A percentile compares a stretch with the other conserved stretches of the same genome.
Conservation (phyloP, 2,797 vertebrate species). For the Neoniphon sammara region DNA sequence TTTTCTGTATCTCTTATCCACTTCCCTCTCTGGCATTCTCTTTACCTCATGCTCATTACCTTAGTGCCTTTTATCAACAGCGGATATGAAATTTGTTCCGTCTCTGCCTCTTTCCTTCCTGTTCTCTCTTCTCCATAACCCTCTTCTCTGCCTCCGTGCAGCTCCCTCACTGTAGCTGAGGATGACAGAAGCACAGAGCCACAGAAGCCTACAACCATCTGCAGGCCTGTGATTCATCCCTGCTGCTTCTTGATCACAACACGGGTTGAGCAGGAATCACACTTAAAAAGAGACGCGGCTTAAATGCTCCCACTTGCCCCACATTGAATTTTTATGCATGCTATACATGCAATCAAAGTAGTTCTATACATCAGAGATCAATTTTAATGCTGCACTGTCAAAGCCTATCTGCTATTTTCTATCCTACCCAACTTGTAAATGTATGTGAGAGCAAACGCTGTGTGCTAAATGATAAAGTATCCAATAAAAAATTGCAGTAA, state of each 20-base stretch:
- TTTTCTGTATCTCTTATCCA: slow-evolving; percentile 47
- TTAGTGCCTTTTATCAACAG: slow-evolving; percentile 55
- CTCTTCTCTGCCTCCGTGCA: neutral
- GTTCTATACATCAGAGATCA: neutral
- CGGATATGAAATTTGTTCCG: slow-evolving; percentile 42
- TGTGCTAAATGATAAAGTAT: too few relatives aligned
- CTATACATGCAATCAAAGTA: neutral
- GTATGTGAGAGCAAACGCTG: too few relatives aligned
- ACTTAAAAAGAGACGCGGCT: slow-evolving; percentile 16
- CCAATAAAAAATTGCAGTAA: too few relatives aligned
- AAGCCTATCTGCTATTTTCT: neutral
- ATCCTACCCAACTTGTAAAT: neutral
- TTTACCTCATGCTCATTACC: slow-evolving; percentile 61
- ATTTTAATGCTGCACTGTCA: neutral
- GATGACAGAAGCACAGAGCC: slow-evolving; percentile 35
- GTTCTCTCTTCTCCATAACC: slow-evolving; percentile 34
- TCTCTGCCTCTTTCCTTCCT: slow-evolving; percentile 28
- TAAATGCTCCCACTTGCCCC: slow-evolving; percentile 37
- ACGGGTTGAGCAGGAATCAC: slow-evolving; percentile 50
- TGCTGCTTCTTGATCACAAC: slow-evolving; percentile 49
- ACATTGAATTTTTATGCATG: neutral
- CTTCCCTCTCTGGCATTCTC: slow-evolving; percentile 41
- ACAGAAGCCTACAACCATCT: slow-evolving; percentile 7
- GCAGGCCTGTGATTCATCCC: slow-evolving; percentile 35
- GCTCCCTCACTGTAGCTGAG: slow-evolving; percentile 33